A percentile compares a stretch with the other conserved stretches of the same genome.
Evolutionary conservation across 2,113 vertebrate species (phyloP).

Genomic region (Mesembrinibis cayennensis): DNA sequence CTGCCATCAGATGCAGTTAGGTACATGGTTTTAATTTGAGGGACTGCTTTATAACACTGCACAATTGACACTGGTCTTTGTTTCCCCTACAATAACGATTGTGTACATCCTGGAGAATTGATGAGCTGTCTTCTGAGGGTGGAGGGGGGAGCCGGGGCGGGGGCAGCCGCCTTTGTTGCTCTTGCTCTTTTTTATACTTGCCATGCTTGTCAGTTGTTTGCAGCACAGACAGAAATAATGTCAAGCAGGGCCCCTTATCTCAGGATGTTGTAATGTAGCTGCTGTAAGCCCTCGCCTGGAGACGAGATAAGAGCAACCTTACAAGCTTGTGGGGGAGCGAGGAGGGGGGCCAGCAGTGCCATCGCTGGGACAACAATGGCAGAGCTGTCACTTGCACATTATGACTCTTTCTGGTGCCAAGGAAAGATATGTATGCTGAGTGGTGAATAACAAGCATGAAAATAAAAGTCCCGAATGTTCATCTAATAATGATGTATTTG

Average conservation of each 20-base stretch:
- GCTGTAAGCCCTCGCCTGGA: conserved; percentile 82
- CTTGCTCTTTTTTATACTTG: conserved; percentile 76
- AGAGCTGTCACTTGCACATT: conserved; percentile 70
- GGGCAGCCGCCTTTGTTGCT: conserved; percentile 61
- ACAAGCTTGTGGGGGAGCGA: conserved; percentile 62
- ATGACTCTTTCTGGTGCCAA: conserved; percentile 79
- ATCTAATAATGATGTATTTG: conserved; percentile 91
- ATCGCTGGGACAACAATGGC: conserved; percentile 78
- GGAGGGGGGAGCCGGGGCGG: neutral
- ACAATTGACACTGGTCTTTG: conserved; percentile 92
- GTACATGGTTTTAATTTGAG: conserved; percentile 99
- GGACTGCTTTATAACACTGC: conserved; percentile 86
- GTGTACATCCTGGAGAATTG: conserved; percentile 94
- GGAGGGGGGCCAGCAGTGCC: neutral
- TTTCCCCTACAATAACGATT: conserved; percentile 87
- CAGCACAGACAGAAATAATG: conserved; percentile 82
- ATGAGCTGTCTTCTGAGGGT: conserved; percentile 86
- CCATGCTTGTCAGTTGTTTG: conserved; percentile 82
- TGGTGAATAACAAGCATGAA: conserved; percentile 78
- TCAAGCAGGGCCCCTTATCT: conserved; percentile 87
- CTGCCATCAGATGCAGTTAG: conserved; percentile 92
- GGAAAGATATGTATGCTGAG: conserved; percentile 72
- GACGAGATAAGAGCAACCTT: conserved; percentile 86
- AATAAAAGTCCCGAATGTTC: conserved; percentile 86
- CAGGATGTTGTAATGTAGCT: conserved; percentile 81